These are phyloP conservation scores for Ametastegia equiseti DNA, from an alignment of 2,888 invertebrate species.

Conservation along the genomic window DNA sequence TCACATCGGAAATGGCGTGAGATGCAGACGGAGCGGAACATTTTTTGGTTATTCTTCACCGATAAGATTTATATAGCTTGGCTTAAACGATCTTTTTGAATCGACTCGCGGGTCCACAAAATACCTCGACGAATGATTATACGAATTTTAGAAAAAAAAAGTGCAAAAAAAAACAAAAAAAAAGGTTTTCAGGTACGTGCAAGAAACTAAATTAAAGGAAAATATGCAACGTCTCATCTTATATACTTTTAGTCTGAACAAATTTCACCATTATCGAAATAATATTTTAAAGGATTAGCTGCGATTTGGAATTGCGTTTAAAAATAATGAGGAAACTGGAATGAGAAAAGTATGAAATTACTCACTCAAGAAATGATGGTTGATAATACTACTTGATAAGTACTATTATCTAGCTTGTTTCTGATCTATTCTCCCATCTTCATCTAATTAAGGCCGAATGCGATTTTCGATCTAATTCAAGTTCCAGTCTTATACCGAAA, in stretches of 20 bases:
- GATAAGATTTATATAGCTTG: background rate
- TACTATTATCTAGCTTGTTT: background rate
- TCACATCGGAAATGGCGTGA: background rate
- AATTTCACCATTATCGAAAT: background rate
- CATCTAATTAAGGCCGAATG: background rate
- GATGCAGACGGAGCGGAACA: background rate
- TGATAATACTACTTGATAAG: conserved; percentile 1
- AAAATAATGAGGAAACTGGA: background rate
- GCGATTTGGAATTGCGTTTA: background rate
- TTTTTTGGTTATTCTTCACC: background rate
- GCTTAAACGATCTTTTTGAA: background rate
- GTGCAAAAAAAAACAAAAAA: background rate
- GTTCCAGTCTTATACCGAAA: background rate
- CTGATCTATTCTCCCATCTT: background rate
- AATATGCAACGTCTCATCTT: background rate
- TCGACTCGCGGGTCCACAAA: background rate
- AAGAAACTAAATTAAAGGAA: too few species aligned
- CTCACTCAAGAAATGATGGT: background rate
- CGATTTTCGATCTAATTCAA: background rate
- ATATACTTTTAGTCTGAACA: background rate
- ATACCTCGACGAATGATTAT: background rate
- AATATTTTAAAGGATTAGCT: background rate
- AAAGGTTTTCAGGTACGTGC: too few species aligned
- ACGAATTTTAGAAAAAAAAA: background rate
- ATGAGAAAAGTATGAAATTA: background rate